Percentiles rank a stretch among this genome's conserved stretches.
These are phyloP conservation scores for Bagarius yarrelli DNA, from an alignment of 2,113 vertebrate genomes.

Conservation along the genomic window DNA sequence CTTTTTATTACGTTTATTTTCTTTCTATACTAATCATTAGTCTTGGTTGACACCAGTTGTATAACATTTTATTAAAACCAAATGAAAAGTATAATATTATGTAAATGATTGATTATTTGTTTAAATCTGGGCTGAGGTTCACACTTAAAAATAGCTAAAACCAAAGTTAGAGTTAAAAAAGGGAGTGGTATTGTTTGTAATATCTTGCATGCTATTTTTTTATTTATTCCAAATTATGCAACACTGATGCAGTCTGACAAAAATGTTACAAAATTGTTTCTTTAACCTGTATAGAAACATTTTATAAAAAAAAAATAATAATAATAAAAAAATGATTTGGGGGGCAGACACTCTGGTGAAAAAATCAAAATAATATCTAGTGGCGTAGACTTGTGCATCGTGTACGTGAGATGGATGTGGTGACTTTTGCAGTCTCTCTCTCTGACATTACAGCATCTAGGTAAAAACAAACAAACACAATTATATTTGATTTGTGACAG, in stretches of 20 bases:
- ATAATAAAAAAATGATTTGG: background rate
- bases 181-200: background rate
- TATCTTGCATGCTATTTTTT: background rate
- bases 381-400: constrained; percentile 69
- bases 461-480: constrained; percentile 43
- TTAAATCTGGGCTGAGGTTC: background rate
- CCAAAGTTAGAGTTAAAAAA: background rate
- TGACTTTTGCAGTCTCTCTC: constrained; percentile 87
- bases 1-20: too few relatives aligned
- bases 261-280: background rate
- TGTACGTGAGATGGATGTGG: constrained; percentile 83
- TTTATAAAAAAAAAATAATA: background rate
- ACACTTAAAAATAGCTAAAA: background rate
- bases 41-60: background rate
- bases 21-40: too few relatives aligned
- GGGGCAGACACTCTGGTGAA: background rate
- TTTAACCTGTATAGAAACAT: background rate
- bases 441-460: constrained; percentile 78
- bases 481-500: too few relatives aligned
- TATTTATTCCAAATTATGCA: background rate
- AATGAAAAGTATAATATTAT: background rate
- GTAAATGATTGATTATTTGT: background rate
- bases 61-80: background rate
- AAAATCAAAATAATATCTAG: constrained; percentile 51
- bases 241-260: background rate